These are phyloP conservation scores for Timema cristinae DNA, from an alignment of 2,888 invertebrate genomes.

Conservation along the genomic window DNA sequence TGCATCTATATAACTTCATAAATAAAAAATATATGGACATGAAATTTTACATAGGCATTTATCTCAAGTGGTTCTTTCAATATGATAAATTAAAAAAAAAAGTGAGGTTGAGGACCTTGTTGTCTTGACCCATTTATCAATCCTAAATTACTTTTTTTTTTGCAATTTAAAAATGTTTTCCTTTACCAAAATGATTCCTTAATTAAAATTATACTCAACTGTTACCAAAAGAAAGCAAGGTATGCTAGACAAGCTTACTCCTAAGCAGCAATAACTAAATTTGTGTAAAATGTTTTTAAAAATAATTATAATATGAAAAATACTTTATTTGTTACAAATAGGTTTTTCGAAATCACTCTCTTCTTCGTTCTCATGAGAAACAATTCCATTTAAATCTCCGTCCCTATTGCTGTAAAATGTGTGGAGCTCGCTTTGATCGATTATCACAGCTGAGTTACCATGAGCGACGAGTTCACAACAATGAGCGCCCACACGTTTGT, in stretches of 20 bases:
- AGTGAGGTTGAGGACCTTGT: too few species aligned
- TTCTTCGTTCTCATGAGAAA: slow-evolving; percentile 27
- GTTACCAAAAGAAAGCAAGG: neutral
- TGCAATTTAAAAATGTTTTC: too few species aligned
- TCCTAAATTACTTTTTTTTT: too few species aligned
- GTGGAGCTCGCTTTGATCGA: slow-evolving; percentile 41
- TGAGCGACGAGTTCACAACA: slow-evolving; percentile 40
- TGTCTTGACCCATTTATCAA: too few species aligned
- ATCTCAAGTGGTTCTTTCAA: too few species aligned
- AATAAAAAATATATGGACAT: too few species aligned
- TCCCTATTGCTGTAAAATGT: slow-evolving; percentile 37
- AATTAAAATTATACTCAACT: neutral
- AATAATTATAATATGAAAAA: neutral
- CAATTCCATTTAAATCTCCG: slow-evolving; percentile 23
- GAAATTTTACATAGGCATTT: too few species aligned
- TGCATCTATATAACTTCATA: too few species aligned
- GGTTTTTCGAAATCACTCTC: slow-evolving; percentile 26
- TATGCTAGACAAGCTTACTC: neutral
- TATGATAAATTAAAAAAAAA: too few species aligned
- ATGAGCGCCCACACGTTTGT: slow-evolving; percentile 42
- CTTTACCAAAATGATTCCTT: too few species aligned
- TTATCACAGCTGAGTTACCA: slow-evolving; percentile 43
- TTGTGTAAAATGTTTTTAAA: neutral
- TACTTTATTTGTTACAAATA: too few species aligned
- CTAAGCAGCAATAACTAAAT: neutral